These are phyloP conservation scores for Sebastes hubbsi DNA, from an alignment of 2,797 vertebrate species.

Conservation along the genomic window DNA sequence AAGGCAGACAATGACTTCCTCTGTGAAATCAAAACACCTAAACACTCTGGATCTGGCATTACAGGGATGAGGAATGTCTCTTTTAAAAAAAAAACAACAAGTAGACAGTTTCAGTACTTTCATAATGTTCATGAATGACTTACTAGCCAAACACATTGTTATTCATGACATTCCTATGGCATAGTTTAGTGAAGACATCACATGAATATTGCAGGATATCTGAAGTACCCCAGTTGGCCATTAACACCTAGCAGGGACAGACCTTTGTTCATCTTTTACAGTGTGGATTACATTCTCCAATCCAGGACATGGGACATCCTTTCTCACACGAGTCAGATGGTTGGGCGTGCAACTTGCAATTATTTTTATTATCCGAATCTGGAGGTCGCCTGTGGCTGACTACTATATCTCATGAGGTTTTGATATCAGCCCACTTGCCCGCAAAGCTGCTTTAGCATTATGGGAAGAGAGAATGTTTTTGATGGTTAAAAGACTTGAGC, in stretches of 20 bases:
- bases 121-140: not conserved
- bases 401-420: not conserved
- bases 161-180: not conserved
- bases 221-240: not conserved
- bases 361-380: not conserved
- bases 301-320: not conserved
- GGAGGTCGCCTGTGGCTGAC: not conserved
- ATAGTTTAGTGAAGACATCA: not conserved
- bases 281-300: not conserved
- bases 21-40: not conserved
- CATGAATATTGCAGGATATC: not conserved
- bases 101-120: not conserved
- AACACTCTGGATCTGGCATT: not conserved
- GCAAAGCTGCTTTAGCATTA: conserved; percentile 22
- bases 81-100: not conserved
- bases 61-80: not conserved
- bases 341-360: not conserved
- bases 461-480: conserved; percentile 37
- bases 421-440: conserved; percentile 9
- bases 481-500: conserved; percentile 35
- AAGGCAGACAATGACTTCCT: not conserved
- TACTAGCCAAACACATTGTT: not conserved
- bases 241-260: not conserved
- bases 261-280: not conserved
- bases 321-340: not conserved